Conservation (phyloP, 2,888 invertebrate species). For the Macrostomum cliftonense region DNA sequence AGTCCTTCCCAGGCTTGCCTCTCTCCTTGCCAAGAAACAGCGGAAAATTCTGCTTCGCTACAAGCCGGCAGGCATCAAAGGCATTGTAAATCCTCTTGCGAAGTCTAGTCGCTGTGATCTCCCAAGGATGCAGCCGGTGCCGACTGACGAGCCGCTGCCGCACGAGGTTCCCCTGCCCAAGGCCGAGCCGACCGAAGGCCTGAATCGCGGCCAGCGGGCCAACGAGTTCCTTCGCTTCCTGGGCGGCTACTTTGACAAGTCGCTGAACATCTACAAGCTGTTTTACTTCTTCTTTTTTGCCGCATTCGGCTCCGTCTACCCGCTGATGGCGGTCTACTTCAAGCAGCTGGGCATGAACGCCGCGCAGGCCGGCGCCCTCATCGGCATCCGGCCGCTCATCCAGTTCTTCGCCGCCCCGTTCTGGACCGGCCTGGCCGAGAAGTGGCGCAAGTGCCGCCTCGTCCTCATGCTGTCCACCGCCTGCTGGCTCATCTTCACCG, state of each 20-base stretch:
- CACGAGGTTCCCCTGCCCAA: too few species aligned
- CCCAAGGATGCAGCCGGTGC: too few species aligned
- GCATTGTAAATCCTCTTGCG: too few species aligned
- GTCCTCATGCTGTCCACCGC: slow-evolving; percentile 70
- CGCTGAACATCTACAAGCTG: slow-evolving; percentile 76
- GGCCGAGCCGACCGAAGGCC: too few species aligned
- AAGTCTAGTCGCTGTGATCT: too few species aligned
- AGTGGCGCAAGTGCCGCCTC: slow-evolving; percentile 45
- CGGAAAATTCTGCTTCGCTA: too few species aligned
- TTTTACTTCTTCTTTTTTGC: slow-evolving; percentile 99
- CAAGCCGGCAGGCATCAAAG: too few species aligned
- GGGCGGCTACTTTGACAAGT: slow-evolving; percentile 44
- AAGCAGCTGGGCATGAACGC: slow-evolving; percentile 99
- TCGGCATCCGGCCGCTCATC: slow-evolving; percentile 84
- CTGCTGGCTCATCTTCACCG: slow-evolving; percentile 88
- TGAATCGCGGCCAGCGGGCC: too few species aligned
- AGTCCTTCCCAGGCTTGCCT: too few species aligned
- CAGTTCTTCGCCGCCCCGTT: slow-evolving; percentile 92
- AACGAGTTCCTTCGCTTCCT: too few species aligned
- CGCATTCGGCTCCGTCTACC: slow-evolving; percentile 90
- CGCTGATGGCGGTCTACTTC: slow-evolving; percentile 94
- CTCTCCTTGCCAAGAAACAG: too few species aligned
- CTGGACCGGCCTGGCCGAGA: slow-evolving; percentile 85
- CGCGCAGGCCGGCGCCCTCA: slow-evolving; percentile 62
- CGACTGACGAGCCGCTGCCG: too few species aligned